A percentile compares a stretch with the other conserved stretches of the same genome.
phyloP scores from a whole-genome alignment of 2,113 vertebrate genomes.

The Arizona elegans region DNA sequence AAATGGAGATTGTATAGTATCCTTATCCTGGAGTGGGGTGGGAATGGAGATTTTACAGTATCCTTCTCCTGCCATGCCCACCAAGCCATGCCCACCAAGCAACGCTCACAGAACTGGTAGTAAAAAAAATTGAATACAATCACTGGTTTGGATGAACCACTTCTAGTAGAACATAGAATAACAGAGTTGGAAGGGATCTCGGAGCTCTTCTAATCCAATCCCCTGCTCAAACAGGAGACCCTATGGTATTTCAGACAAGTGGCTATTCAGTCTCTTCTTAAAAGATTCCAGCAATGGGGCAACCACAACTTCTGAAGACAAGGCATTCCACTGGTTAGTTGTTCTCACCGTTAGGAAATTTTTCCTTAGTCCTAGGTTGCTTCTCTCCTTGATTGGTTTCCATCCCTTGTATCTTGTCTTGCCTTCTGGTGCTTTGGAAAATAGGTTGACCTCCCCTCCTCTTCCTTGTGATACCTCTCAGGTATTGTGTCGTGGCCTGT shows the following conservation, averaged over 20 bases:
- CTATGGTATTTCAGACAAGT: not conserved
- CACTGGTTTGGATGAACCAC: constrained; percentile 4
- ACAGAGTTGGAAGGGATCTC: not conserved
- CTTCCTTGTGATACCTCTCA: too few relatives aligned
- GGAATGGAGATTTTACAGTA: too few relatives aligned
- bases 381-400: not conserved
- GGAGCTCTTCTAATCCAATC: not conserved
- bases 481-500: too few relatives aligned
- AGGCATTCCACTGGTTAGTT: not conserved
- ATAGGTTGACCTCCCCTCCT: too few relatives aligned
- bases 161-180: not conserved
- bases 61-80: too few relatives aligned
- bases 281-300: not conserved
- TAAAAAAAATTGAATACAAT: too few relatives aligned
- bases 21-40: too few relatives aligned
- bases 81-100: too few relatives aligned
- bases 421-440: too few relatives aligned
- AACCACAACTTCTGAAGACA: not conserved
- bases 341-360: not conserved
- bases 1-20: too few relatives aligned
- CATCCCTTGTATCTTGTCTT: not conserved
- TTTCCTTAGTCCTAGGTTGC: not conserved
- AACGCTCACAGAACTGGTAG: too few relatives aligned
- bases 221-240: not conserved
- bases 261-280: not conserved